Conservation (phyloP, 2,888 invertebrate species). For the Thelaira solivaga region DNA sequence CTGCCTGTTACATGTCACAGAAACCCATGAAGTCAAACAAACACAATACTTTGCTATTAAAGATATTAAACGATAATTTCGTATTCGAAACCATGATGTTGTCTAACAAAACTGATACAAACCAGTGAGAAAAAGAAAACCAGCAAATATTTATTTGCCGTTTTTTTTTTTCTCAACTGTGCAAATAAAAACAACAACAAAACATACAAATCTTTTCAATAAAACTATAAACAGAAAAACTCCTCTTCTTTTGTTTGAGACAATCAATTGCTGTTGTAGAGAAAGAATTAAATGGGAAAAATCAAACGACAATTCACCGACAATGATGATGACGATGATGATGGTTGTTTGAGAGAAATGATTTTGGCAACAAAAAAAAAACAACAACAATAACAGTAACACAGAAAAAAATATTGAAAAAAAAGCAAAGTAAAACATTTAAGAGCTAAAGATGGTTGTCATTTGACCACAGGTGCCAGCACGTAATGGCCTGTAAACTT, state of each 20-base stretch:
- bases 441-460: slow-evolving; percentile 55
- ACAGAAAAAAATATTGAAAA: background rate
- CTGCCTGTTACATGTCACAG: slow-evolving; percentile 39
- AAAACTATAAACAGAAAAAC: slow-evolving; percentile 33
- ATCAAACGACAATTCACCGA: slow-evolving; percentile 58
- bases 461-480: slow-evolving; percentile 63
- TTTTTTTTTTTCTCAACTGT: slow-evolving; percentile 35
- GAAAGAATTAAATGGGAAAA: slow-evolving; percentile 46
- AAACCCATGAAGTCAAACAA: slow-evolving; percentile 37
- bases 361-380: slow-evolving; percentile 27
- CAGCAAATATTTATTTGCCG: slow-evolving; percentile 26
- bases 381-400: background rate
- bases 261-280: slow-evolving; percentile 53
- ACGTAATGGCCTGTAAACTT: slow-evolving; percentile 57
- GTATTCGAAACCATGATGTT: slow-evolving; percentile 49
- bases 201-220: slow-evolving; percentile 26
- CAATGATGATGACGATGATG: slow-evolving; percentile 18
- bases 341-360: slow-evolving; percentile 36
- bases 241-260: slow-evolving; percentile 27
- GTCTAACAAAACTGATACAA: slow-evolving; percentile 23
- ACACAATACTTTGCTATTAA: slow-evolving; percentile 46
- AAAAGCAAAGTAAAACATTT: slow-evolving; percentile 42
- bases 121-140: slow-evolving; percentile 24
- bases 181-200: slow-evolving; percentile 22
- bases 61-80: slow-evolving; percentile 56